Evolutionary conservation across 2,113 vertebrate genomes (phyloP).

Genomic region (Lanius collurio): DNA sequence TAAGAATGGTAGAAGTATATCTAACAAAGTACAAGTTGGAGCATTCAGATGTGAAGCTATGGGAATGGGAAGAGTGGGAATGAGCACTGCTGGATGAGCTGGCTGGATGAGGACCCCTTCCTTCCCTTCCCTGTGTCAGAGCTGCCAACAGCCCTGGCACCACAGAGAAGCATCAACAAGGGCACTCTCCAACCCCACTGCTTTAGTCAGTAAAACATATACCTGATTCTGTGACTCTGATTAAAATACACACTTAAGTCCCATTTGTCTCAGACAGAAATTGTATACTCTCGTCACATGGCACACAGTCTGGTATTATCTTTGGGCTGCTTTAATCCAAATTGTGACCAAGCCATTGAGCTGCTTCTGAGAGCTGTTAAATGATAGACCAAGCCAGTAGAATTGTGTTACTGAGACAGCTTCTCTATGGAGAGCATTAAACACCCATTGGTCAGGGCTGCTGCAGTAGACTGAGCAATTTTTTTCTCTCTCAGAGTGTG

Average conservation of each 20-base stretch:
- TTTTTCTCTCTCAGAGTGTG: background rate
- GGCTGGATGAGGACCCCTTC: background rate
- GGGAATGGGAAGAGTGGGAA: background rate
- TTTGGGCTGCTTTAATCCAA: background rate
- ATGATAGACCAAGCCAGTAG: background rate
- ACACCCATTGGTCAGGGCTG: background rate
- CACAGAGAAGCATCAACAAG: background rate
- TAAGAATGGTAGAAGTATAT: background rate
- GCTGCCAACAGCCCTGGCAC: background rate
- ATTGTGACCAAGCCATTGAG: background rate
- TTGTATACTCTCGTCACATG: background rate
- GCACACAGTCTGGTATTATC: background rate
- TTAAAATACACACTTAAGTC: background rate
- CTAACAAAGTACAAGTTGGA: background rate
- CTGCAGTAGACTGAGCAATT: background rate
- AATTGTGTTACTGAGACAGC: background rate
- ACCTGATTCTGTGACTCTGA: background rate
- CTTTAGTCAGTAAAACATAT: background rate
- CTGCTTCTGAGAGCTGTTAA: background rate
- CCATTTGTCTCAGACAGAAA: background rate
- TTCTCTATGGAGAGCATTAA: background rate
- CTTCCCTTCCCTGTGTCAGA: background rate
- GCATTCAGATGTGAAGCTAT: background rate
- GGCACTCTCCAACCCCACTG: background rate
- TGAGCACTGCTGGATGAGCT: background rate